Evolutionary conservation across 2,113 vertebrate genomes (phyloP), one percentile per base, ranked within the genome.

Genomic region (Entomyzon cyanotis): DNA sequence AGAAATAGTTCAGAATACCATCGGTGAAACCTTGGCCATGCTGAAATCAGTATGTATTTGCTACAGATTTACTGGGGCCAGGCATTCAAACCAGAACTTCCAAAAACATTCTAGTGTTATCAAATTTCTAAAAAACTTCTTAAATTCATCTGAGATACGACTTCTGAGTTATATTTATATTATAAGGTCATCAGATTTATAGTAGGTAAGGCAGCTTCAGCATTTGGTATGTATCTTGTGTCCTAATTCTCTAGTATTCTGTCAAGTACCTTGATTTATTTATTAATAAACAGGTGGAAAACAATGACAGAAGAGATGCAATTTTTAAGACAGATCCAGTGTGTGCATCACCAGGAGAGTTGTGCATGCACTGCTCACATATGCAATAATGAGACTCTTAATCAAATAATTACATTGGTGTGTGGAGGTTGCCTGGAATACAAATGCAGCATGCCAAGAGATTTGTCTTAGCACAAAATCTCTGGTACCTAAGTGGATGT

Each of bases 211-310:
- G 6, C 24, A 82, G 30, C 21, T 73, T 90, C 5, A 33, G 9
- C 30, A 30, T 92, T 80, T 87, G 11, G 3, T 75, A 59, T 81
- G 17, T 39, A 60, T 78, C 12, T 81, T 7, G 3, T 85, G 23
- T 33, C 65, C 11, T 69, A 73, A 89, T 37, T 84, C 18, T 58
- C 63, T 20, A 49, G 17, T 35, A 71, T 87, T 84, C 20, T 69
- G 23, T 65, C 74, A 87, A 89, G 18, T 27, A 69, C 9, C 4
- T 65, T 69, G 39, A 62, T 69, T 87, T 55, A 70, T 86, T 77
- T 94, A 71, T 91, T 85, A 73, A 56, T 62, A 67, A 59, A 50
- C 7, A 79, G 35, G 12, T 92, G 28, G 56, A 84, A 89, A 84
- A 30, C 23, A 50, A 28, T 3, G 13, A 21, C 27, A 60, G 52